Base-by-base conservation (phyloP, 2,888 invertebrate species). In the Cantharis rustica region DNA sequence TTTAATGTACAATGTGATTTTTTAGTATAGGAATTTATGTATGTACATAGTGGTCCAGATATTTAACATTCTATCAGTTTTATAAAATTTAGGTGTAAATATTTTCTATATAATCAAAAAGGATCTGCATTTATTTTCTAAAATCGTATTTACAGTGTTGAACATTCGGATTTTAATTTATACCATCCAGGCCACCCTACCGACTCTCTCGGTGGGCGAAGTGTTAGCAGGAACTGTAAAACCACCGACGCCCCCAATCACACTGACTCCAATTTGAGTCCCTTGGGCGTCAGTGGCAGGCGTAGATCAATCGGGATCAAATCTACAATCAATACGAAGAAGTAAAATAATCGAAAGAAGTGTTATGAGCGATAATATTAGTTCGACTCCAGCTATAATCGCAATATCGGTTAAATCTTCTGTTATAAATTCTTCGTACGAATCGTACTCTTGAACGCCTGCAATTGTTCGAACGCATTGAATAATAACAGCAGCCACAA, bases 111-210 rank as follows among this genome's bases (percentile, higher is more conserved):
- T 31, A 31, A 31, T 31, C 31, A 31, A 13, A 31, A 47, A 47
- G n/a, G n/a, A 47, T 47, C 31, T 47, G 47, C n/a, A 47, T 47
- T 47, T 47, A 2, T 47, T 47, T n/a, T 2, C n/a, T n/a, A 47
- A 5, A 47, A 47, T n/a, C 13, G 20, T 23, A 16, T 66, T 66
- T 20, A 17, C 64, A 64, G 13, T 64, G 17, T 13, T 11, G 15
- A 16, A 20, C 7, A 13, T 27, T 15, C 2, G 64, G 72, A 77
- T 72, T 47, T 47, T 47, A 5, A 2, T 47, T 89, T 90, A 92
- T 84, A 91, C 90, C 77, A 91, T 89, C 92, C 92, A 92, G 23
- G 91, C 92, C 9, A 92, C 91, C 27, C 91, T 87, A 10, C 90
- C 89, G 26, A 89, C 89, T 79, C 90, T 89, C 72, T 91, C 91